Evolutionary conservation across 1,140 invertebrate genomes (phyloP).

Genomic region (Solenopsis fugax): DNA sequence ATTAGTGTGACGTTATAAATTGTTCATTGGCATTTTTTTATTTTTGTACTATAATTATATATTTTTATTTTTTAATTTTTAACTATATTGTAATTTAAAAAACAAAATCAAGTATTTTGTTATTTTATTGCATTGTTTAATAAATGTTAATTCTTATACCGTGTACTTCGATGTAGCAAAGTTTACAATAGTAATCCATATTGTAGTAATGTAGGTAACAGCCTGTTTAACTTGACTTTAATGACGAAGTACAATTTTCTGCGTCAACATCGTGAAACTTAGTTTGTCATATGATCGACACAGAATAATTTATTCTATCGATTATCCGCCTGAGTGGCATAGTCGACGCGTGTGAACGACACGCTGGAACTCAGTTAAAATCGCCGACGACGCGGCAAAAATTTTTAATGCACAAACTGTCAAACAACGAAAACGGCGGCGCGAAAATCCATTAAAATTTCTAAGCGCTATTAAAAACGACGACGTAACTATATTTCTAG

Average conservation of each 20-base stretch:
- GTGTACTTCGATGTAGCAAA: not conserved
- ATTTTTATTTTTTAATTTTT: constrained; percentile 7
- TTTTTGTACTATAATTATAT: not conserved
- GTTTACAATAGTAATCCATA: not conserved
- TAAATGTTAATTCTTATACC: not conserved
- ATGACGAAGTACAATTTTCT: not conserved
- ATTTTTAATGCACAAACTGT: constrained; percentile 54
- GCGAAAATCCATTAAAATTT: constrained; percentile 56
- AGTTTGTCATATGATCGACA: constrained; percentile 46
- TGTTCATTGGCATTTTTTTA: not conserved
- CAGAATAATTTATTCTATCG: constrained; percentile 61
- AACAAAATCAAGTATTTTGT: not conserved
- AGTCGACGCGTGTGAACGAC: constrained; percentile 30
- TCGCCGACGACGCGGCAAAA: constrained; percentile 31
- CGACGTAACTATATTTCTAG: constrained; percentile 35
- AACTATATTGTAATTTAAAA: not conserved
- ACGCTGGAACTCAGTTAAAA: constrained; percentile 48
- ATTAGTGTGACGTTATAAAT: not conserved
- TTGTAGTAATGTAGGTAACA: not conserved
- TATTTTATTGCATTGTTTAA: not conserved
- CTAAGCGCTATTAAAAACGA: constrained; percentile 31
- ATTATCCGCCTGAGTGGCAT: constrained; percentile 43
- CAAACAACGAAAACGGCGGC: not conserved
- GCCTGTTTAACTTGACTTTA: constrained; percentile 16
- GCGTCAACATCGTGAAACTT: constrained; percentile 24